Evolutionary conservation across 2,888 invertebrate species (phyloP), one percentile per base, ranked within the genome.

Genomic region (Cephus spinipes): DNA sequence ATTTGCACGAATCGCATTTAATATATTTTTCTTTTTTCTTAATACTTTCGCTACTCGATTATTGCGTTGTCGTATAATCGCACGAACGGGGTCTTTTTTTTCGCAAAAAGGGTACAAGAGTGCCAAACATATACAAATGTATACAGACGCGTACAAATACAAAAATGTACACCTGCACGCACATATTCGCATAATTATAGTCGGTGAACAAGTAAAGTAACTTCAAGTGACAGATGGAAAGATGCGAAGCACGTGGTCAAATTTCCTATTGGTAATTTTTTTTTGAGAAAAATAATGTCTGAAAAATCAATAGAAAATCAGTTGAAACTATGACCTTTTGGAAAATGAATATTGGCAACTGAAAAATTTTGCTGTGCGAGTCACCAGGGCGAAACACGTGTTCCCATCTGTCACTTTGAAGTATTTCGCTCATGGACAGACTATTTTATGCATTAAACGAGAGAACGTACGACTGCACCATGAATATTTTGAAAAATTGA

Each of bases 51-150:
- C 23, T 55, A 55, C 1, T 23, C 40, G 23, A 55, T 55, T 23
- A 23, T 55, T 55, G 40, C 40, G 40, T 23, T 9, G 1, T 55
- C 6, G 23, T 23, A 6, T 55, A 55, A 55, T 23, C 40, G 23
- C 2, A 23, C 40, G 40, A 23, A 9, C 6, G 76, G 75, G 31
- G 0, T 30, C 0, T 31, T 31, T 31, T 83, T 75, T 75, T 12
- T 68, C 74, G 11, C 31, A 68, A 77, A 68, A 30, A 15, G 68
- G 34, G 31, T 40, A 30, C 75, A 4, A 33, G 11, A 71, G 79
- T 69, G 77, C 73, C 74, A 77, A 75, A 77, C 77, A 40, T 83
- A 80, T 78, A 85, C 85, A 85, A 85, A 84, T 79, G 83, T 79
- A 85, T 81, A 77, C 71, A 55, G 79, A 80, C 80, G 79, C 68